A percentile compares a stretch with the other conserved stretches of the same genome.
Conservation (phyloP, 37 sponge, comb jelly and placozoan genomes). For the Halichondria panicea region DNA sequence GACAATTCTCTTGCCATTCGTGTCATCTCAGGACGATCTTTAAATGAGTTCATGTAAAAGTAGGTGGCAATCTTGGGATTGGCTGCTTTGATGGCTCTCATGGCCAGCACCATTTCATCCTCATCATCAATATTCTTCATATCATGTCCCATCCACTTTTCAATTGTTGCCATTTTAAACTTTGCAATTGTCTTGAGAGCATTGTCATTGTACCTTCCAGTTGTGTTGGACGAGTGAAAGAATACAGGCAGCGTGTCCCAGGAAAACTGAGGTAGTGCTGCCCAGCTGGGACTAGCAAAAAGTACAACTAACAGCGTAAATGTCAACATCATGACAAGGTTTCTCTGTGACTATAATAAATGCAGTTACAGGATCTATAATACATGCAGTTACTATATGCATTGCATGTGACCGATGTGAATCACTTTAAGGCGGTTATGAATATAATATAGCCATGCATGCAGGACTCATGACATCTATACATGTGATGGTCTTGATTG, state of each 20-base stretch:
- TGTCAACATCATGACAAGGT: too few species aligned
- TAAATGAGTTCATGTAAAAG: slow-evolving; percentile 41
- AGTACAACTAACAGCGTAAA: too few species aligned
- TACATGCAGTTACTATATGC: too few species aligned
- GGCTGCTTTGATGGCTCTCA: slow-evolving; percentile 18
- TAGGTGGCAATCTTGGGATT: slow-evolving; percentile 24
- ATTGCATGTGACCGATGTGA: too few species aligned
- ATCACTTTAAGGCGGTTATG: too few species aligned
- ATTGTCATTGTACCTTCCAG: slow-evolving; percentile 26
- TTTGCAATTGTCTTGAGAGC: slow-evolving; percentile 28
- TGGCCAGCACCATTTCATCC: slow-evolving; percentile 20
- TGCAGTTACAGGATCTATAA: too few species aligned
- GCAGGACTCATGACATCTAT: too few species aligned
- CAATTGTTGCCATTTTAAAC: slow-evolving; percentile 58
- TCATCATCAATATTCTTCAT: slow-evolving; percentile 33
- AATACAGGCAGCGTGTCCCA: slow-evolving; percentile 65
- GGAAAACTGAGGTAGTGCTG: slow-evolving; percentile 43
- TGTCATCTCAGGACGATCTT: slow-evolving; percentile 27
- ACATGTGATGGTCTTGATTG: too few species aligned
- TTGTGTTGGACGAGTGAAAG: slow-evolving; percentile 46
- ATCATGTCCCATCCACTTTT: slow-evolving; percentile 32
- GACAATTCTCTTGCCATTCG: slow-evolving; percentile 25
- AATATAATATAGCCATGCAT: too few species aligned
- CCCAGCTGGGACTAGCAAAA: not conserved
- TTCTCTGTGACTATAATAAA: too few species aligned